Conservation (phyloP, 2,797 vertebrate species). For the Thripadectes ignobilis region DNA sequence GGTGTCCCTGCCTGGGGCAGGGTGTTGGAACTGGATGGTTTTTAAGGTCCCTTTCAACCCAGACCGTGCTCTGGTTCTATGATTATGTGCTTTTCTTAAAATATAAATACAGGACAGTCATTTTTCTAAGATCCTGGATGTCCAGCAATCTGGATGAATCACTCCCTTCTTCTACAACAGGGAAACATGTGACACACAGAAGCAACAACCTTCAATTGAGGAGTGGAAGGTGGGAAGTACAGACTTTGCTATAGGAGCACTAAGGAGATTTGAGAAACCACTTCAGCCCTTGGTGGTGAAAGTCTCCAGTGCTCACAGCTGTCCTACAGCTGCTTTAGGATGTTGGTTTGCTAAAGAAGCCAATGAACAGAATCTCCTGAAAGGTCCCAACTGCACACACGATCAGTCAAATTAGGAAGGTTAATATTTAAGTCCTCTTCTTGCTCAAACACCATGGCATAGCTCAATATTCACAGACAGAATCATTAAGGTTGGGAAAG, state of each 20-base stretch:
- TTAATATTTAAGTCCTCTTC: background rate
- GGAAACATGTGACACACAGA: background rate
- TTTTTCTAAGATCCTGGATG: background rate
- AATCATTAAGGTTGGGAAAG: background rate
- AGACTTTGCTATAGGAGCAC: background rate
- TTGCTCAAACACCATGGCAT: background rate
- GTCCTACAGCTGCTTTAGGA: background rate
- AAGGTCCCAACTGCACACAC: rapidly evolving
- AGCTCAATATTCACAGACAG: background rate
- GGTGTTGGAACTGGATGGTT: rapidly evolving
- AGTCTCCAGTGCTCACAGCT: background rate
- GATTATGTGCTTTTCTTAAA: background rate
- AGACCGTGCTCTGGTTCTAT: background rate
- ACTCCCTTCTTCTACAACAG: background rate
- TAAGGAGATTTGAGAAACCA: background rate
- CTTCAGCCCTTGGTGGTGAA: background rate
- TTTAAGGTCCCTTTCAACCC: background rate
- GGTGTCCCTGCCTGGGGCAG: background rate
- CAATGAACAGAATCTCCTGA: background rate
- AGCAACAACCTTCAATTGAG: rapidly evolving
- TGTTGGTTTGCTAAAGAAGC: rapidly evolving
- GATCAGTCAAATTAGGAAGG: background rate
- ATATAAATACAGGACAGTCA: background rate
- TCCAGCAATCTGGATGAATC: background rate
- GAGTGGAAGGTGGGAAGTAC: background rate